Percentiles rank a stretch among this genome's conserved stretches.
Evolutionary conservation across 2,888 invertebrate genomes (phyloP).

Genomic region (Neelides folsomi): DNA sequence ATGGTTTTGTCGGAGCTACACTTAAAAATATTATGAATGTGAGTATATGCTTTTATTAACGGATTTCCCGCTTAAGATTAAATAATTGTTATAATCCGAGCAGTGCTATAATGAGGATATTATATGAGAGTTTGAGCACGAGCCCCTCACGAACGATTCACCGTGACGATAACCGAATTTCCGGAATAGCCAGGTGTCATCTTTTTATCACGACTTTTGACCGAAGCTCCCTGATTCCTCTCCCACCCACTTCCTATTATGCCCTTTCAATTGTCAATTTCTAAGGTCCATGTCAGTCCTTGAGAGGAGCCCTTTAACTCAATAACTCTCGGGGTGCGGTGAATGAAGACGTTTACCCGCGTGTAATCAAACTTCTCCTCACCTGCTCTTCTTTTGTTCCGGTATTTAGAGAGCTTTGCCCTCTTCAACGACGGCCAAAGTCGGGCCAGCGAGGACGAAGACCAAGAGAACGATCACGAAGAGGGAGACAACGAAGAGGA

Average conservation of each 20-base stretch:
- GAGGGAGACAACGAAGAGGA: not conserved
- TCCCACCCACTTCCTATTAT: not conserved
- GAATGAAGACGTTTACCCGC: not conserved
- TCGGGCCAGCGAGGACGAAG: not conserved
- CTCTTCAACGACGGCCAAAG: not conserved
- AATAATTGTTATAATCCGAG: too few relatives aligned
- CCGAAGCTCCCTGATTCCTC: conserved; percentile 23
- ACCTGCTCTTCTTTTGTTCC: not conserved
- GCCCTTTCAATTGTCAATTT: not conserved
- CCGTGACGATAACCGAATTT: conserved; percentile 31
- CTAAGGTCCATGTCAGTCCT: not conserved
- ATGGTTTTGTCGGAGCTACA: too few relatives aligned
- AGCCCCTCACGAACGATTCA: conserved; percentile 18
- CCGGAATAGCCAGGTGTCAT: conserved; percentile 33
- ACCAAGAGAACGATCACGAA: not conserved
- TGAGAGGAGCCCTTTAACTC: conserved; percentile 1
- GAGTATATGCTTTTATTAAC: too few relatives aligned
- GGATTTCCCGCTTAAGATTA: too few relatives aligned
- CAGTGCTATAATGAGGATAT: too few relatives aligned
- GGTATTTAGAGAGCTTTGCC: not conserved
- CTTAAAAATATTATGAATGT: too few relatives aligned
- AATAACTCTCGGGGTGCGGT: not conserved
- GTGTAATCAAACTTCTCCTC: not conserved
- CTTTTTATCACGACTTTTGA: conserved; percentile 34
- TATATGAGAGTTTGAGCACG: conserved; percentile 11